Percentiles rank a stretch among this genome's conserved stretches.
phyloP scores from a whole-genome alignment of 2,888 invertebrate species.

The Lydus trimaculatus region DNA sequence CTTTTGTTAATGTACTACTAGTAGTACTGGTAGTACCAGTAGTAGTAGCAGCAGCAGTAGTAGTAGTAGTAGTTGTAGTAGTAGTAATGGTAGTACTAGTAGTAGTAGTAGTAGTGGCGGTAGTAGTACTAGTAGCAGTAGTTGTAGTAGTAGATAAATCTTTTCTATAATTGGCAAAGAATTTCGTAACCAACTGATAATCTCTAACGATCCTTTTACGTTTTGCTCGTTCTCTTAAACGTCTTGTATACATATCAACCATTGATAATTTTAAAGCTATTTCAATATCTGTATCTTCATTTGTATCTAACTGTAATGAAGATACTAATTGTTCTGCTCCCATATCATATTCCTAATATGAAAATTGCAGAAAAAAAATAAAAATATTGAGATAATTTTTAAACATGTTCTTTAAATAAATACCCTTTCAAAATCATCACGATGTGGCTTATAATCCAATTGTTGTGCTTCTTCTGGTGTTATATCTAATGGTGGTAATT shows the following conservation, averaged over 20 bases:
- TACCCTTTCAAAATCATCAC: constrained; percentile 96
- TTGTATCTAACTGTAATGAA: constrained; percentile 76
- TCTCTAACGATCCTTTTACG: constrained; percentile 90
- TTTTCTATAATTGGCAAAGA: constrained; percentile 71
- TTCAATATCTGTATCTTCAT: constrained; percentile 90
- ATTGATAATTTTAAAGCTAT: constrained; percentile 88
- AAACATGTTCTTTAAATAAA: too few species aligned
- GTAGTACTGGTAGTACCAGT: too few species aligned
- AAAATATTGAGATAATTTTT: too few species aligned
- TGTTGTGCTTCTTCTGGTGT: constrained; percentile 85
- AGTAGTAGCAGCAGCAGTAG: too few species aligned
- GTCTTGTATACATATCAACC: constrained; percentile 89
- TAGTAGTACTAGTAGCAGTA: too few species aligned
- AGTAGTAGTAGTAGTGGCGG: too few species aligned
- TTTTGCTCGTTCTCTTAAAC: constrained; percentile 83
- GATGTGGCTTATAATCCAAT: constrained; percentile 92
- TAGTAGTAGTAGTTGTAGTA: too few species aligned
- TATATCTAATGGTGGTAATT: constrained; percentile 82
- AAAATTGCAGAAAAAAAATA: too few species aligned
- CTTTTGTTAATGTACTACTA: constrained; percentile 73
- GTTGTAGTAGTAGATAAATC: too few species aligned
- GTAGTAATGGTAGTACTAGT: too few species aligned
- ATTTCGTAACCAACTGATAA: constrained; percentile 87
- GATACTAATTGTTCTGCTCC: constrained; percentile 90
- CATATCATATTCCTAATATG: constrained; percentile 92